Conservation (phyloP, 2,113 vertebrate genomes). For the Hyaena hyaena region DNA sequence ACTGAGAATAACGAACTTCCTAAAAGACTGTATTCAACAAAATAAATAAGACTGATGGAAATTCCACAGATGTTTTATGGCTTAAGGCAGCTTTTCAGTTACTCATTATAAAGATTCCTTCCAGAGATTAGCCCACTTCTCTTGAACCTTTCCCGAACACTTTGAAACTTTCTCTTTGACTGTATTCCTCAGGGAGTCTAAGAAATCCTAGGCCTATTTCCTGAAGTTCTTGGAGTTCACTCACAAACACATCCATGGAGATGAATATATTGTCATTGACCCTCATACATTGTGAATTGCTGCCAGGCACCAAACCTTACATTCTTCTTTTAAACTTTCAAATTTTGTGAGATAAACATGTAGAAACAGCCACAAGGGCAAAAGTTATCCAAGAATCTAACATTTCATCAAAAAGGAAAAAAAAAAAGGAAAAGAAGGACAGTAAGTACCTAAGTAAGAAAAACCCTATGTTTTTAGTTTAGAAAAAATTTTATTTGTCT, state of each 20-base stretch:
- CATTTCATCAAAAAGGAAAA: background rate
- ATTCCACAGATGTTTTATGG: slow-evolving; percentile 51
- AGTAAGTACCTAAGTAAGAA: background rate
- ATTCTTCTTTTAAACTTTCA: slow-evolving; percentile 47
- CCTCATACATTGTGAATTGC: background rate
- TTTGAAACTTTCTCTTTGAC: slow-evolving; percentile 58
- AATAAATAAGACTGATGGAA: slow-evolving; percentile 64
- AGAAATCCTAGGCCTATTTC: slow-evolving; percentile 39
- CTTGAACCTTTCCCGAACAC: slow-evolving; percentile 27
- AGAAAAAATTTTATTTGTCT: background rate
- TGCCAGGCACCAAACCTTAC: background rate
- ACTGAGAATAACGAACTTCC: slow-evolving; percentile 57
- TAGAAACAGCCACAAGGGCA: background rate
- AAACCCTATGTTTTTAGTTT: background rate
- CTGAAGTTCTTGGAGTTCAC: slow-evolving; percentile 61
- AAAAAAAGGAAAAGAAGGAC: background rate
- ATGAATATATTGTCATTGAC: slow-evolving; percentile 51
- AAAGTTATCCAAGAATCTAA: slow-evolving; percentile 16
- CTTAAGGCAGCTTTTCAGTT: slow-evolving; percentile 43
- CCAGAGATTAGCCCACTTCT: background rate
- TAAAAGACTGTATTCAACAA: slow-evolving; percentile 30
- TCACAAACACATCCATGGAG: background rate
- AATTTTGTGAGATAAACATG: slow-evolving; percentile 54
- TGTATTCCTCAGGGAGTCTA: slow-evolving; percentile 48
- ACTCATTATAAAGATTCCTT: slow-evolving; percentile 55